Percentiles rank a stretch among this genome's conserved stretches.
Evolutionary conservation across 2,888 invertebrate species (phyloP).

Genomic region (Gortyna flavago): DNA sequence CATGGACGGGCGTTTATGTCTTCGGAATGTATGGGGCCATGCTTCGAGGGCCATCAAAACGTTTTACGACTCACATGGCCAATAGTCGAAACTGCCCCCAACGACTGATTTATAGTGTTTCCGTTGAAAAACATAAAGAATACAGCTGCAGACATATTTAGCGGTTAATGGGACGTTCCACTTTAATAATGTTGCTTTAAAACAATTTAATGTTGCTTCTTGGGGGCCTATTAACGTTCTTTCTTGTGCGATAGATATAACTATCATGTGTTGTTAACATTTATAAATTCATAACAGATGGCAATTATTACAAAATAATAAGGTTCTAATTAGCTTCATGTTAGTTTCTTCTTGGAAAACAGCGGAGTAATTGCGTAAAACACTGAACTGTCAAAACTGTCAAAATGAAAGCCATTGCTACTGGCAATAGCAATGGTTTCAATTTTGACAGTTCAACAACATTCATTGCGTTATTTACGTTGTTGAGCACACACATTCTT

Average conservation of each 20-base stretch:
- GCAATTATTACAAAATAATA: background rate
- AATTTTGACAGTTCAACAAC: too few relatives aligned
- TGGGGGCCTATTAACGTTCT: constrained; percentile 67
- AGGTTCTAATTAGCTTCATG: background rate
- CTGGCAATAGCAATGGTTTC: background rate
- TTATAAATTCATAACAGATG: constrained; percentile 50
- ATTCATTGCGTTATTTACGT: too few relatives aligned
- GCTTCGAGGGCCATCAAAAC: constrained; percentile 80
- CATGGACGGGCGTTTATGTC: constrained; percentile 81
- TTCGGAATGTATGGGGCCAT: constrained; percentile 78
- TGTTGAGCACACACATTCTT: too few relatives aligned
- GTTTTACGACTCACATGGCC: constrained; percentile 84
- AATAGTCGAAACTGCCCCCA: constrained; percentile 77
- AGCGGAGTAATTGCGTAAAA: background rate
- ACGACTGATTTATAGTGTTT: constrained; percentile 84
- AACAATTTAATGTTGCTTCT: constrained; percentile 67
- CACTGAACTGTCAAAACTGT: too few relatives aligned
- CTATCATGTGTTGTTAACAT: constrained; percentile 36
- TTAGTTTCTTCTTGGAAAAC: background rate
- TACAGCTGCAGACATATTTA: constrained; percentile 86
- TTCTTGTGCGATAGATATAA: constrained; percentile 50
- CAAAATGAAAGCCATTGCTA: too few relatives aligned
- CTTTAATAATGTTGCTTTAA: constrained; percentile 66
- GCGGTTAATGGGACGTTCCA: constrained; percentile 76
- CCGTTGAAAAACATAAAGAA: constrained; percentile 82